Conservation (phyloP, 2,888 invertebrate genomes). For the Agrotis exclamationis region DNA sequence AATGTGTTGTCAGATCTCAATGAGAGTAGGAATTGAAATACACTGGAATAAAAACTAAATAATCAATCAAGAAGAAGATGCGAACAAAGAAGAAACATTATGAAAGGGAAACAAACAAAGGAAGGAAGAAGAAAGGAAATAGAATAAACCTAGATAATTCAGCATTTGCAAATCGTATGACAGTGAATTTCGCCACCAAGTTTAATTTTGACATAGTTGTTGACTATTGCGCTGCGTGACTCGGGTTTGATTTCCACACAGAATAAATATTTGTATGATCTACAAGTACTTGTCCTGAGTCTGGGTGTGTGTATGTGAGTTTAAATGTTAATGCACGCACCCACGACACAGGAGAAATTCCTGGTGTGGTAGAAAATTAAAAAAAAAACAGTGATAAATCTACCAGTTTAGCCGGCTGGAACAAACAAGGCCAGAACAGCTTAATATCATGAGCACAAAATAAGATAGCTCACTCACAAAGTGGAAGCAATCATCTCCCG, state of each 20-base stretch:
- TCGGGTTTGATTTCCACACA: neutral
- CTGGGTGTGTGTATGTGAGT: neutral
- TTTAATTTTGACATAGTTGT: too few relatives aligned
- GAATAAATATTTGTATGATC: neutral
- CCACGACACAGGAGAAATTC: neutral
- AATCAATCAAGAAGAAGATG: too few relatives aligned
- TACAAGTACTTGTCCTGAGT: neutral
- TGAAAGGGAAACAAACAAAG: neutral
- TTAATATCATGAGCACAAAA: neutral
- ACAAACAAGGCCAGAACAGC: neutral
- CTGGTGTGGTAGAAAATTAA: neutral
- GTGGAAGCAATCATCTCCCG: slow-evolving; percentile 6
- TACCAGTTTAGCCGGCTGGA: neutral
- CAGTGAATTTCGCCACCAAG: too few relatives aligned
- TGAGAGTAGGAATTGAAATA: neutral
- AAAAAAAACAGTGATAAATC: neutral
- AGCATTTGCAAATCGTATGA: neutral
- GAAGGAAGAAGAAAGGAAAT: neutral
- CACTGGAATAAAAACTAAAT: too few relatives aligned
- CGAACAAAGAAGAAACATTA: neutral
- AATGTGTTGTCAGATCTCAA: neutral
- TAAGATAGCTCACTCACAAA: neutral
- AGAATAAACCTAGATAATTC: neutral
- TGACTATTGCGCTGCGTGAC: too few relatives aligned
- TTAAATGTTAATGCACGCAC: neutral